A percentile compares a stretch with the other conserved stretches of the same genome.
These are phyloP conservation scores for Astyanax mexicanus DNA, from an alignment of 2,797 vertebrate genomes.

Conservation along the genomic window DNA sequence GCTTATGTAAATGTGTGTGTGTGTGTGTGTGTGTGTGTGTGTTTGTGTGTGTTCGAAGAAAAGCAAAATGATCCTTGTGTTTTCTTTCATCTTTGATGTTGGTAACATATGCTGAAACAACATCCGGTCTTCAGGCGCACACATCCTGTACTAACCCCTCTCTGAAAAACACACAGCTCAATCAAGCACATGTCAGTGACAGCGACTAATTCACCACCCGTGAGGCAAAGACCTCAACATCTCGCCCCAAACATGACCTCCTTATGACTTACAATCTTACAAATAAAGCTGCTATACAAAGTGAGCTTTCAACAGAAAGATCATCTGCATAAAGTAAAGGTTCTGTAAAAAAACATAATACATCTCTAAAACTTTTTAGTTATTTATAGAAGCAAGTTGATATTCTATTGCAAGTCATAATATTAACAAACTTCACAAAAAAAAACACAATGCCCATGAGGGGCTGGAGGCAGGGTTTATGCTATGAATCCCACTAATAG, in stretches of 20 bases:
- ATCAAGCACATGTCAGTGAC: not conserved
- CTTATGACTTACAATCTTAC: too few relatives aligned
- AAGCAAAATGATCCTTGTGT: slow-evolving; percentile 14
- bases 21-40: slow-evolving; percentile 32
- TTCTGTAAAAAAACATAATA: too few relatives aligned
- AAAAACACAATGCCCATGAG: too few relatives aligned
- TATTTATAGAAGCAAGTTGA: too few relatives aligned
- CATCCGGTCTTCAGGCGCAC: slow-evolving; percentile 21
- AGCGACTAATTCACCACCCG: not conserved
- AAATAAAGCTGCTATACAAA: too few relatives aligned
- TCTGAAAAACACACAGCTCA: slow-evolving; percentile 5
- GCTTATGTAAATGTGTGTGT: slow-evolving; percentile 20
- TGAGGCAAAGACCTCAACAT: not conserved
- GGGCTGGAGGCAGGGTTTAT: too few relatives aligned
- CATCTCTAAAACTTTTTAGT: too few relatives aligned
- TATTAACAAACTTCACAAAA: too few relatives aligned
- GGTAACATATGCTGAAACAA: slow-evolving; percentile 19
- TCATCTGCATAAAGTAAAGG: too few relatives aligned
- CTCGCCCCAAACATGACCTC: not conserved
- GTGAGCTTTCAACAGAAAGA: too few relatives aligned
- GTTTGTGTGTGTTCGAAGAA: slow-evolving; percentile 21
- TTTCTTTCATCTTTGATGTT: slow-evolving; percentile 13
- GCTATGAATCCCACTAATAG: too few relatives aligned
- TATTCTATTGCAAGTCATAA: too few relatives aligned
- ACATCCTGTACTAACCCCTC: slow-evolving; percentile 4